Evolutionary conservation across 2,797 vertebrate genomes (phyloP), one percentile per base, ranked within the genome.

Genomic region (Girardinus metallicus): DNA sequence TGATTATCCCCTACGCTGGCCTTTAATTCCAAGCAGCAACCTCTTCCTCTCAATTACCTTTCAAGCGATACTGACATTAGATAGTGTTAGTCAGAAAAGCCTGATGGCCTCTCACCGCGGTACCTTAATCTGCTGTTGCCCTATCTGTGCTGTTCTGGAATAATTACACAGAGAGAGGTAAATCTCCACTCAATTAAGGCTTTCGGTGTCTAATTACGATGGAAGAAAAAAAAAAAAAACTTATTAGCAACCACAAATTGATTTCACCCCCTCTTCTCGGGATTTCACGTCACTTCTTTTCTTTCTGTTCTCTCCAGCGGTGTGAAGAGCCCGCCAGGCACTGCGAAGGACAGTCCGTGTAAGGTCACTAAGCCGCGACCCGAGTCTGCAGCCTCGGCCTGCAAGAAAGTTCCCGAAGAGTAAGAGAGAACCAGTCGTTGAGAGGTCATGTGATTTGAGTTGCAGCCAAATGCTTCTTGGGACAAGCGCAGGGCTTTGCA

Each of bases 401-500:
- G 68, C 46, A 95, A 82, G 87, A 95, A 93, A 76, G 51, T 73
- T 62, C 83, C 85, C 2, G 95, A 95, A 23, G 86, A 89, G 95
- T 96, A 60, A 87, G 92, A 57, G 44, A 41, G 34, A 73, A 18
- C 70, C 60, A 49, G 51, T 43, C 41, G 3, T 3, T 29, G 6
- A 3, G 41, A 71, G 43, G 68, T 8, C 4, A 41, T 12, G 39
- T 11, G 13, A 4, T 6, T 26, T 12, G 4, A 68, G 36, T 41
- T 13, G 23, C 23, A 26, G 66, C 66, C 5, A 43, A 15, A 70
- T 1, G 1, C 43, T 16, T 64, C 62, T 62, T 29, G 5, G 1
- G 12, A n/a, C n/a, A 13, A n/a, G 51, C 23, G 6, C 51, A 53
- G 51, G 23, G 23, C 26, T 10, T 62, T 60, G 31, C 60, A 36